Percentiles rank a stretch among this genome's conserved stretches.
These are phyloP conservation scores for Uromys caudimaculatus DNA, from an alignment of 2,797 vertebrate species.

Conservation along the genomic window DNA sequence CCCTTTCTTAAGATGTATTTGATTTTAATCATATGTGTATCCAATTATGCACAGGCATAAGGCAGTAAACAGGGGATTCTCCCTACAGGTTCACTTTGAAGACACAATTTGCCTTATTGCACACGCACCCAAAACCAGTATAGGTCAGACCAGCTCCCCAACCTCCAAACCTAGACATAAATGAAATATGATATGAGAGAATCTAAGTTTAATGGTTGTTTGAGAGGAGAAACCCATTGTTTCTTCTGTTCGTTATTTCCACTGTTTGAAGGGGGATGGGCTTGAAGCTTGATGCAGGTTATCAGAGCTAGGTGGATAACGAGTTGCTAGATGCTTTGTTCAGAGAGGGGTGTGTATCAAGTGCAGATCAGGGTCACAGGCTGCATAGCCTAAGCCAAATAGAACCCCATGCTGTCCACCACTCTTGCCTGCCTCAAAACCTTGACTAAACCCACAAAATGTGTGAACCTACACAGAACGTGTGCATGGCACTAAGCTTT, in stretches of 20 bases:
- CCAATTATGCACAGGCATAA: neutral
- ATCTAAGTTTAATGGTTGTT: neutral
- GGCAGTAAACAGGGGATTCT: neutral
- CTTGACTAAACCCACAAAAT: neutral
- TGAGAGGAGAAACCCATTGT: neutral
- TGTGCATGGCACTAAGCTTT: neutral
- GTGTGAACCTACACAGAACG: rapidly evolving
- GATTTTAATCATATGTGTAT: neutral
- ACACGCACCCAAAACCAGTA: neutral
- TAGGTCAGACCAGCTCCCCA: neutral
- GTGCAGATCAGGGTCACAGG: neutral
- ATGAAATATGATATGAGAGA: neutral
- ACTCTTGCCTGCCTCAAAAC: neutral
- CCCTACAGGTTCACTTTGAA: neutral
- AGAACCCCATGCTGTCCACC: too few relatives aligned
- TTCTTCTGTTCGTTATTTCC: neutral
- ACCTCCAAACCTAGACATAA: neutral
- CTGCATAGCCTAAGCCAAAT: neutral
- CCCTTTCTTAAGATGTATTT: neutral
- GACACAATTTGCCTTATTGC: neutral
- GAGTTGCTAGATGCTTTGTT: neutral
- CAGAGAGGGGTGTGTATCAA: neutral
- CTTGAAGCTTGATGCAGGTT: neutral
- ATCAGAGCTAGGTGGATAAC: neutral
- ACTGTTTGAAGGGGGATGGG: neutral